Evolutionary conservation across 2,113 vertebrate genomes (phyloP), one percentile per base, ranked within the genome.

Genomic region (Hirundichthys speculiger): DNA sequence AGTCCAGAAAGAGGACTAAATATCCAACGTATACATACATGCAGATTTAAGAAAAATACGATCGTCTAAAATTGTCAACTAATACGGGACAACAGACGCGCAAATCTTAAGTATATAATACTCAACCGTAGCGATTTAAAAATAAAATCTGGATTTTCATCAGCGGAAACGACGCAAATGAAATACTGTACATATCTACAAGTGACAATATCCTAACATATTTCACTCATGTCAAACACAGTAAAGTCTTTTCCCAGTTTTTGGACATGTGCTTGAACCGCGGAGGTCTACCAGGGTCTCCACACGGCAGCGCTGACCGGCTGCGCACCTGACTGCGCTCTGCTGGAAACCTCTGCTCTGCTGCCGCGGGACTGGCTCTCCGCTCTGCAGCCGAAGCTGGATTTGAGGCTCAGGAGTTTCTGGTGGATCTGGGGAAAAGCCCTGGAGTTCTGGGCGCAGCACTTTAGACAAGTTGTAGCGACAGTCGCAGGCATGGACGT

Each of bases 221-320:
- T 16, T 24, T 11, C 4, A 19, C 19, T 53, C 25, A 51, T n/a
- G 39, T 47, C 2, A 46, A 40, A 40, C 16, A 61, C n/a, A 18
- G 19, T 16, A 55, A n/a, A 38, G 39, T 50, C 18, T 54, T 67
- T 72, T 45, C 14, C 21, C 27, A 41, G 15, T 0, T 53, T 52
- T 22, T n/a, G 1, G 9, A 6, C 25, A 3, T 21, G 25, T 39
- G 0, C 10, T 19, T 1, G n/a, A 27, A 6, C 43, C 41, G 30
- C 3, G 38, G 12, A 30, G 5, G 13, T 75, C 91, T 93, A 95
- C 96, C 96, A 96, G 0, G 95, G 95, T 83, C 95, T 90, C 71
- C 88, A 90, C 84, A 88, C 70, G 52, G 21, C 50, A 6, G 51
- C 56, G 63, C 41, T 22, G 43, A 62, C 42, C 13, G 56, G 15